Conservation (phyloP, 2,797 vertebrate species). For the Mormyrops boulengeri region DNA sequence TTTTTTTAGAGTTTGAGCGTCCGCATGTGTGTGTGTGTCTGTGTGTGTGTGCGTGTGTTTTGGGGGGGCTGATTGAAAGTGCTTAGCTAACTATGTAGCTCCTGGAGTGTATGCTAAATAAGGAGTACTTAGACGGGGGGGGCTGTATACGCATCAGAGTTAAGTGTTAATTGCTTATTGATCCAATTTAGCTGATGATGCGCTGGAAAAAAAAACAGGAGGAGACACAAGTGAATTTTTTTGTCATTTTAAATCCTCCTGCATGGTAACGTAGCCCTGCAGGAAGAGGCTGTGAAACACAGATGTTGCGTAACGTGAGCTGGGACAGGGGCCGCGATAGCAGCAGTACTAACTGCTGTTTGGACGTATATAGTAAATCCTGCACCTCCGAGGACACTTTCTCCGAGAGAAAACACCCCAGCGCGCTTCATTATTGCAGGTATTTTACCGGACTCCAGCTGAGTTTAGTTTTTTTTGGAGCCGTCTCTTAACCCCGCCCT, state of each 20-base stretch:
- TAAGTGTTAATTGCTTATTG: constrained; percentile 26
- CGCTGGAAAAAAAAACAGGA: neutral
- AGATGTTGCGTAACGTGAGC: neutral
- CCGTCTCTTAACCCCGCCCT: neutral
- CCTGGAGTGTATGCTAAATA: neutral
- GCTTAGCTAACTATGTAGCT: constrained; percentile 10
- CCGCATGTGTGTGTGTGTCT: neutral
- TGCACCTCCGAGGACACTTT: neutral
- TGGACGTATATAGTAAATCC: neutral
- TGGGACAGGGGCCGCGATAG: neutral
- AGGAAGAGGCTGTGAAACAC: neutral
- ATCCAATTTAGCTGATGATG: constrained; percentile 25
- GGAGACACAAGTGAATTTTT: neutral
- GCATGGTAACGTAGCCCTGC: neutral
- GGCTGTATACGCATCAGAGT: neutral
- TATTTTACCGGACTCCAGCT: neutral
- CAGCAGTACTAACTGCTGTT: neutral
- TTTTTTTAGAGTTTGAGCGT: constrained; percentile 17
- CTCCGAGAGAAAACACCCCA: neutral
- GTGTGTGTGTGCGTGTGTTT: neutral
- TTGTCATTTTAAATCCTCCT: neutral
- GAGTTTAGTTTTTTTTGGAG: neutral
- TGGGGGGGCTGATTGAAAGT: neutral
- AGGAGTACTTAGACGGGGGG: neutral
- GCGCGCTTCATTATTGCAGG: neutral